Evolutionary conservation across 2,888 invertebrate species (phyloP), one percentile per base, ranked within the genome.

Genomic region (Caenorhabditis afra): DNA sequence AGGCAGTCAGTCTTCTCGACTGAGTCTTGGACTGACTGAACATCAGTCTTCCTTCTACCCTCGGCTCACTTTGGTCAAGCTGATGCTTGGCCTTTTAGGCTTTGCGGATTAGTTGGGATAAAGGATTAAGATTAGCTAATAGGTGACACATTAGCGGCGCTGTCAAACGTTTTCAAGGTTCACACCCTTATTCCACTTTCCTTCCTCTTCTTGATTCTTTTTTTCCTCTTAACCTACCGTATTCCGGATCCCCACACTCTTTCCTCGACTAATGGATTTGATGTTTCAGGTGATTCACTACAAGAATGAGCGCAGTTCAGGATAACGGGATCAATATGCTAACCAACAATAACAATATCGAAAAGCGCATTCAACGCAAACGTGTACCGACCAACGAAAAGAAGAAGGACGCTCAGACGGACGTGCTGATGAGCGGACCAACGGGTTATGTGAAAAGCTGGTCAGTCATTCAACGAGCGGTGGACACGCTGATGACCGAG

Each of bases 391-490:
- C 29, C 29, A 47, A 18, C 18, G 53, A 70, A 47, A 50, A 49
- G 49, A 57, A 29, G 10, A 22, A 53, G 16, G 61, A 62, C 12
- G 57, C 35, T n/a, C 44, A 41, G 12, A 20, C 52, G 16, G 73
- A 74, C 45, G 53, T 74, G 5, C 37, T 52, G 55, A 75, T 75
- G 75, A 16, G 14, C 35, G 71, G 70, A 49, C 11, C 49, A 20
- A 12, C 53, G 47, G 77, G 77, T 47, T 77, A 77, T 18, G 20
- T 53, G n/a, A 61, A 61, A 12, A 77, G 77, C 66, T 77, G 77
- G 77, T 45, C 44, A 5, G 22, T 77, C 37, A 49, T 77, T 20
- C 77, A 77, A 45, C 39, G 47, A n/a, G 65, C 77, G 0, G 77
- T 77, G 49, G 66, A 77, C 37, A 58, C 35, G 23, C 39, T 77